Evolutionary conservation across 2,113 vertebrate genomes (phyloP).

Genomic region (Laterallus jamaicensis): DNA sequence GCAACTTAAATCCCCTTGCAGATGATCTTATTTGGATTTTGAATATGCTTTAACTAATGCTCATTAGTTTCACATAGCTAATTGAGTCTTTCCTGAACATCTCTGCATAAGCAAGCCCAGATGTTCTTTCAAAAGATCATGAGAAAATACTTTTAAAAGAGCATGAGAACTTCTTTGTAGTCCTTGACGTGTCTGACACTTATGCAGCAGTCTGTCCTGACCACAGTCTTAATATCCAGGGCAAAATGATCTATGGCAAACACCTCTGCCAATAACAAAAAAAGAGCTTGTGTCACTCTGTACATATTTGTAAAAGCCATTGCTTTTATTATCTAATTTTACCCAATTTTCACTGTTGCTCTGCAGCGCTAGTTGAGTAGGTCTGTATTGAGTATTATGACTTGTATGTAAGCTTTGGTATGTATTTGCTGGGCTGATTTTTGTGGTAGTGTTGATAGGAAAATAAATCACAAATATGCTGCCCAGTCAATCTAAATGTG

Average conservation of each 20-base stretch:
- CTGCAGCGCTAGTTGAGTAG: neutral
- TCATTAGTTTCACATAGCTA: neutral
- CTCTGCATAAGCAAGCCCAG: constrained; percentile 23
- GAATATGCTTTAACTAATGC: neutral
- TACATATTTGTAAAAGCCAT: neutral
- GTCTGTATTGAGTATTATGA: rapidly evolving
- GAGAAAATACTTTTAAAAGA: constrained; percentile 36
- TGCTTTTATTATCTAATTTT: neutral
- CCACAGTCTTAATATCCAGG: neutral
- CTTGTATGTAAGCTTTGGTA: neutral
- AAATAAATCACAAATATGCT: neutral
- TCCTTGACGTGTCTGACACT: neutral
- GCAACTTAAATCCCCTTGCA: neutral
- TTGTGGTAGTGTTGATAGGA: neutral
- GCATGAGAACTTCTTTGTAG: neutral
- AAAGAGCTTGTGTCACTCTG: neutral
- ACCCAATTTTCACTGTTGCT: neutral
- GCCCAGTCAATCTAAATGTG: neutral
- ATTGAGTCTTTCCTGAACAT: constrained; percentile 29
- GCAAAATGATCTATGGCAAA: neutral
- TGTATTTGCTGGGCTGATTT: neutral
- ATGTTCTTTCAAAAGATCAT: constrained; percentile 34
- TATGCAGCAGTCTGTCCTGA: neutral
- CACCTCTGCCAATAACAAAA: neutral
- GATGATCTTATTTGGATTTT: neutral